Base-by-base conservation (phyloP, 1,140 invertebrate species). In the Proales similis region DNA sequence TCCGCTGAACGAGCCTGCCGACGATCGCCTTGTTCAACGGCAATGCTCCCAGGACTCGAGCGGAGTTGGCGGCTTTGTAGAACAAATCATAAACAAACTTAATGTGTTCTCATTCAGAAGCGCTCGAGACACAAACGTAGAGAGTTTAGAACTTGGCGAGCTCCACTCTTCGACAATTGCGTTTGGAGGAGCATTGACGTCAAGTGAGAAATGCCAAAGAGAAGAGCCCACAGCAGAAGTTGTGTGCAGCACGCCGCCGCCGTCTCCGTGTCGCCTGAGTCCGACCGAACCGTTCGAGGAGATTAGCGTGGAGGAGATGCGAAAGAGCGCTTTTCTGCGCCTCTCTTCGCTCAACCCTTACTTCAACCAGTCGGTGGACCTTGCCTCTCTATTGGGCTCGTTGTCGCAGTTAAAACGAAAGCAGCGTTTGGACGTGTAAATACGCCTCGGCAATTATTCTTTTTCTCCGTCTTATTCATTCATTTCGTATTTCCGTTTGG, bases 221-320 rank as follows among this genome's bases (percentile, higher is more conserved):
- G 19, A 42, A 39, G 20, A 42, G 19, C 26, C 24, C 26, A 38
- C 26, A 20, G 3, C 9, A 6, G 26, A n/a, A 11, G 27, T 26
- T 22, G 43, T 27, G 43, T 57, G 51, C 19, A 57, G 24, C 7
- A 57, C 51, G 12, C 51, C 51, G n/a, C 51, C 51, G 4, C 51
- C 51, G 7, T 57, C 51, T 3, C 51, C 51, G 20, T 57, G 36
- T 12, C 39, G 29, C 19, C 30, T 57, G 29, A 42, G 36, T 26
- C 51, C 51, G 22, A 36, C 51, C 0, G 2, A 27, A 12, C 51
- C 51, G 24, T 24, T 42, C 30, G 2, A 42, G 30, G 7, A 4
- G 6, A 42, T 42, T 14, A 57, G 22, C 6, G 36, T 42, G 45
- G 51, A 57, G 6, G 51, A 57, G 19, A 19, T 57, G 19, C 29